Percentiles rank a stretch among this genome's conserved stretches.
phyloP scores from a whole-genome alignment of 53 echinoderm and acorn worm species.

The Paelopatides confundens region DNA sequence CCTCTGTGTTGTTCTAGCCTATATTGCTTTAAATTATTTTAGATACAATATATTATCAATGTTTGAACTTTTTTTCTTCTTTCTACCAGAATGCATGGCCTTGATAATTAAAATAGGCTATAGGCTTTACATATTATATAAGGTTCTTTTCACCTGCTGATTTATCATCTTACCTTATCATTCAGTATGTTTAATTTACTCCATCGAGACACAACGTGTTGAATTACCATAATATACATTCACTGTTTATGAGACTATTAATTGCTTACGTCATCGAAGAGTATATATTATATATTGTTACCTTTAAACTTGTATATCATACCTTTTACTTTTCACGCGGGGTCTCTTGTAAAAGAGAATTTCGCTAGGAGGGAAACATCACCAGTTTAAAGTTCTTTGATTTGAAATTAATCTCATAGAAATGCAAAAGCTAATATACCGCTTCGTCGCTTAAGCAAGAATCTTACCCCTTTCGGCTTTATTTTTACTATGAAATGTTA shows the following conservation, averaged over 20 bases:
- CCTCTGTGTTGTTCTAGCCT: too few species aligned
- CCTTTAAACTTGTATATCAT: not conserved
- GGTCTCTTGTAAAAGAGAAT: not conserved
- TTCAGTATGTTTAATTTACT: not conserved
- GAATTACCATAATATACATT: not conserved
- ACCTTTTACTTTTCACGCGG: not conserved
- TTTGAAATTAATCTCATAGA: conserved; percentile 20
- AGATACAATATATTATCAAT: too few species aligned
- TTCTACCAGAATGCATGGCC: too few species aligned
- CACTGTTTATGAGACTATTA: not conserved
- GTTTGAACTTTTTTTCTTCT: too few species aligned
- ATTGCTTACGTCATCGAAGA: not conserved
- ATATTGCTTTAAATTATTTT: too few species aligned
- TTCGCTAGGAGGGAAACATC: not conserved
- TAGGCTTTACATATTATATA: not conserved
- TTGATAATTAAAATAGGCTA: not conserved
- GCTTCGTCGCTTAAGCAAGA: conserved; percentile 13
- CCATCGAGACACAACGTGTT: not conserved
- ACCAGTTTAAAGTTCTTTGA: conserved; percentile 7
- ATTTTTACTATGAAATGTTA: not conserved
- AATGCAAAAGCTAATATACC: conserved; percentile 27
- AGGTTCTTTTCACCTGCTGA: not conserved
- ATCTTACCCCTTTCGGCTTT: not conserved
- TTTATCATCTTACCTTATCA: not conserved
- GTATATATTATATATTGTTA: too few species aligned